Conservation (phyloP, 1,140 invertebrate species). For the Ceratina australensis region DNA sequence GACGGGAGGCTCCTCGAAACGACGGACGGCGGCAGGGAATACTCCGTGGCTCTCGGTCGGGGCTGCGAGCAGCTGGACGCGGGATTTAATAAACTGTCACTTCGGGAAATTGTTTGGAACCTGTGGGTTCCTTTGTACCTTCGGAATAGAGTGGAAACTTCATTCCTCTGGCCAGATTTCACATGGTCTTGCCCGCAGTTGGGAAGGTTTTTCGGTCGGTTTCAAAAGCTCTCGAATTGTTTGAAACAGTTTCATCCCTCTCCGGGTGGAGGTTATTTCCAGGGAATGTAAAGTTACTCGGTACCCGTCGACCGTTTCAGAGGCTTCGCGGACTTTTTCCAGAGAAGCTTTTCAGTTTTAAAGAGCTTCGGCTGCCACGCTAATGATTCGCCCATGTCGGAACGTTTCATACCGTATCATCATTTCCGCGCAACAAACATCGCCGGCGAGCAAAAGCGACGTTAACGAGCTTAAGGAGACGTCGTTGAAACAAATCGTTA, state of each 20-base stretch:
- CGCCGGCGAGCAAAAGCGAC: not conserved
- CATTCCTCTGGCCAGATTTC: not conserved
- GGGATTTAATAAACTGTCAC: slow-evolving; percentile 3
- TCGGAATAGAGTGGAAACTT: not conserved
- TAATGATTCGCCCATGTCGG: not conserved
- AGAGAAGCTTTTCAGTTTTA: too few relatives aligned
- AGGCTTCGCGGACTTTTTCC: not conserved
- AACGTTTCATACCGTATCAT: not conserved
- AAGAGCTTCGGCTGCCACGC: not conserved
- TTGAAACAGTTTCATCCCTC: not conserved
- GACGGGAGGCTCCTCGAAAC: not conserved
- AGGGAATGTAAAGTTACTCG: slow-evolving; percentile 3
- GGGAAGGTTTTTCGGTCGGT: not conserved
- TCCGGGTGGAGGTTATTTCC: not conserved
- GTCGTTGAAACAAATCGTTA: too few relatives aligned
- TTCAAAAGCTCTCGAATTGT: not conserved
- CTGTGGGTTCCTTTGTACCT: not conserved
- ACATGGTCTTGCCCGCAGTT: not conserved
- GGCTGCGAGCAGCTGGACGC: not conserved
- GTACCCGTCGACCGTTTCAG: not conserved
- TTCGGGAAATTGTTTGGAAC: not conserved
- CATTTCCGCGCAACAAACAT: not conserved
- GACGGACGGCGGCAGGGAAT: not conserved
- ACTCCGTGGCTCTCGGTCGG: not conserved
- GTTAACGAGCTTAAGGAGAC: not conserved